These are phyloP conservation scores for Meloe dianella DNA, from an alignment of 2,888 invertebrate genomes.

Conservation along the genomic window DNA sequence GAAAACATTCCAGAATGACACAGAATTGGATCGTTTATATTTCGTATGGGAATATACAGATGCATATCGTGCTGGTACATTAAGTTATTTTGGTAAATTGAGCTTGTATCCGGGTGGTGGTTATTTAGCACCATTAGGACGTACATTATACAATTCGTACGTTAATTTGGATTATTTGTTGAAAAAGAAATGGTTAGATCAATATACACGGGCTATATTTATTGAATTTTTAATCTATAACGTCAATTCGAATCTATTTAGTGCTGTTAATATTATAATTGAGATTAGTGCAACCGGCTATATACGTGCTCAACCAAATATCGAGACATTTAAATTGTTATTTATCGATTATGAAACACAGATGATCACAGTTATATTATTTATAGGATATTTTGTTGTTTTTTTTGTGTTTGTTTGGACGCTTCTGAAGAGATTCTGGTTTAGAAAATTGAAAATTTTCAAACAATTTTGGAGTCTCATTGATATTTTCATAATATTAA, in stretches of 20 bases:
- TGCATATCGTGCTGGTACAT: slow-evolving; percentile 31
- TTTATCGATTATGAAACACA: slow-evolving; percentile 37
- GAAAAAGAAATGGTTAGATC: slow-evolving; percentile 47
- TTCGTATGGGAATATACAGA: slow-evolving; percentile 38
- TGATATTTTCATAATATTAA: slow-evolving; percentile 42
- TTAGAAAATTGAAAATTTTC: slow-evolving; percentile 28
- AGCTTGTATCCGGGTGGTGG: slow-evolving; percentile 48
- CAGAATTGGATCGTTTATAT: slow-evolving; percentile 28
- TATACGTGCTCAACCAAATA: slow-evolving; percentile 31
- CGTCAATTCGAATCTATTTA: slow-evolving; percentile 49
- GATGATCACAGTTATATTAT: slow-evolving; percentile 31
- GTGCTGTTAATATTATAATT: slow-evolving; percentile 41
- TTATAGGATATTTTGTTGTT: slow-evolving; percentile 36
- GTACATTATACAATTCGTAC: slow-evolving; percentile 45
- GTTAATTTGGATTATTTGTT: slow-evolving; percentile 43
- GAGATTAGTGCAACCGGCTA: slow-evolving; percentile 48
- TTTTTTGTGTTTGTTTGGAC: slow-evolving; percentile 35
- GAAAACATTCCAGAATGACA: slow-evolving; percentile 23
- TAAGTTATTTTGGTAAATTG: slow-evolving; percentile 30
- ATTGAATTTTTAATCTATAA: slow-evolving; percentile 50
- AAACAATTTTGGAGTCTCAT: slow-evolving; percentile 43
- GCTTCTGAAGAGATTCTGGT: slow-evolving; percentile 32
- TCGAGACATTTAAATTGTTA: slow-evolving; percentile 44
- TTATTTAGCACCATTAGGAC: slow-evolving; percentile 46
- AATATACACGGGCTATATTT: slow-evolving; percentile 41